phyloP scores from a whole-genome alignment of 2,888 invertebrate genomes.

The Folsomia candida region DNA sequence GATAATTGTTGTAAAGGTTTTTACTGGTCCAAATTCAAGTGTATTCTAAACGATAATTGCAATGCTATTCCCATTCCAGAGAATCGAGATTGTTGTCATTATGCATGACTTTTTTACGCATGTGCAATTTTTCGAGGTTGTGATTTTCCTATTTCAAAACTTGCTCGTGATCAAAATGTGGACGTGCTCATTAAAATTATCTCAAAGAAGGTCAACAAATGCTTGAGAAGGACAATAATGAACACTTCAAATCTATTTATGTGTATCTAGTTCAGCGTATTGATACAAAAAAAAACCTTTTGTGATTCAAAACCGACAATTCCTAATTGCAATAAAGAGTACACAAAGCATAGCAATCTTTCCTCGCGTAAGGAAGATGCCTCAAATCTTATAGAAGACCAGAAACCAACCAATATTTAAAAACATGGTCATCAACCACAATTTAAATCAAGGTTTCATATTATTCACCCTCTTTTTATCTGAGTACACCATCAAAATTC shows the following conservation, averaged over 20 bases:
- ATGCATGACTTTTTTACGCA: background rate
- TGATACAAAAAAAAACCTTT: too few relatives aligned
- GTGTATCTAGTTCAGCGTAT: background rate
- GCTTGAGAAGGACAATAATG: background rate
- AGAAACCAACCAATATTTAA: too few relatives aligned
- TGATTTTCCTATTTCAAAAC: background rate
- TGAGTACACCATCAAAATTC: too few relatives aligned
- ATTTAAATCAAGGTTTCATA: too few relatives aligned
- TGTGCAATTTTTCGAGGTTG: background rate
- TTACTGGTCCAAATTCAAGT: background rate
- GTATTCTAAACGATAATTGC: background rate
- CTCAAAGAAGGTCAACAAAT: background rate
- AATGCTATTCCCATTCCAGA: background rate
- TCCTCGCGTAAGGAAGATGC: background rate
- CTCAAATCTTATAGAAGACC: too few relatives aligned
- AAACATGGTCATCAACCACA: too few relatives aligned
- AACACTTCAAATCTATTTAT: too few relatives aligned
- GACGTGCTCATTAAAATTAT: background rate
- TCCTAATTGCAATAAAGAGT: too few relatives aligned
- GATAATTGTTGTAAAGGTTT: background rate
- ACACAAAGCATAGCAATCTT: background rate
- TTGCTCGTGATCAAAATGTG: background rate
- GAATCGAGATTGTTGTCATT: background rate
- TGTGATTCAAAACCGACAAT: too few relatives aligned
- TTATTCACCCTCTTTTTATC: too few relatives aligned